These are phyloP conservation scores for Dipus sagitta DNA, from an alignment of 2,797 vertebrate species.

Conservation along the genomic window DNA sequence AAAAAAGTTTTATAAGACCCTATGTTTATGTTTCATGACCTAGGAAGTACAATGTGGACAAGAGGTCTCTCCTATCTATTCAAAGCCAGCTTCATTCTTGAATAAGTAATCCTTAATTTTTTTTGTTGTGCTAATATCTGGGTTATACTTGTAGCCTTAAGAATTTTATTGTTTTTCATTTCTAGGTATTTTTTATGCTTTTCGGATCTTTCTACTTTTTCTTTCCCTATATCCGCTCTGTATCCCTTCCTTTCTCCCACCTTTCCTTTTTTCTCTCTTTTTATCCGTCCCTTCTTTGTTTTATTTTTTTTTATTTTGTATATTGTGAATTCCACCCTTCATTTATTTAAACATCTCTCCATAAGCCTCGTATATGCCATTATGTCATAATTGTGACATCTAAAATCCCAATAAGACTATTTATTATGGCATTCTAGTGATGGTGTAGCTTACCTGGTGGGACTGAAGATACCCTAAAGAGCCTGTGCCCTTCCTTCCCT, in stretches of 20 bases:
- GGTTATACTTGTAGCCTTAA: background rate
- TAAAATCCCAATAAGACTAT: background rate
- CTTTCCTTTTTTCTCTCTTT: background rate
- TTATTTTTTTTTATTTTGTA: background rate
- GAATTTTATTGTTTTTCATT: background rate
- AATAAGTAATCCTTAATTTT: too few relatives aligned
- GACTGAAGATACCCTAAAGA: too few relatives aligned
- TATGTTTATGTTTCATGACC: background rate
- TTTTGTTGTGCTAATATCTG: background rate
- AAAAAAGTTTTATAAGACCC: background rate
- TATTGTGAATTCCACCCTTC: background rate
- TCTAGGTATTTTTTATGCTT: background rate
- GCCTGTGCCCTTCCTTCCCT: too few relatives aligned
- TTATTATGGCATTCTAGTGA: too few relatives aligned
- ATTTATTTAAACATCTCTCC: background rate
- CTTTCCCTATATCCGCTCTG: background rate
- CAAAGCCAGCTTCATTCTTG: background rate
- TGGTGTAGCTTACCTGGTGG: too few relatives aligned
- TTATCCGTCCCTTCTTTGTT: background rate
- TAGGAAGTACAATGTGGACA: background rate
- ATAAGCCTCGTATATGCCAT: background rate
- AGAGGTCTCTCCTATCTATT: background rate
- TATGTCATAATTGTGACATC: background rate
- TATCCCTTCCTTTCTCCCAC: rapidly evolving
- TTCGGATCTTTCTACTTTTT: background rate